Conservation (phyloP, 2,888 invertebrate genomes). For the Conchocele bisecta region DNA sequence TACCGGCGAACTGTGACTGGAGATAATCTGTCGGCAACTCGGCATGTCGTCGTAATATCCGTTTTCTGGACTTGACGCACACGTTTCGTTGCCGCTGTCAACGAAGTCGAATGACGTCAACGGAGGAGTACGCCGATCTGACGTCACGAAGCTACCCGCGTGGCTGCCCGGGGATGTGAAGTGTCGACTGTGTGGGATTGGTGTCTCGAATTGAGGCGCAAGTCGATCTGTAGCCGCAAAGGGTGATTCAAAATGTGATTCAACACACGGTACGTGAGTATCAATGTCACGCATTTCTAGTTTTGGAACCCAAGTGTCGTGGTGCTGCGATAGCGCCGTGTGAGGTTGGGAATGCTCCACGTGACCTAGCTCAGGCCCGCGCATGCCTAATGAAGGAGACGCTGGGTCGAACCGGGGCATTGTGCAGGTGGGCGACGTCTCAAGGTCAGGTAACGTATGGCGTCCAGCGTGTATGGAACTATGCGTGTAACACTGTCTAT, state of each 20-base stretch:
- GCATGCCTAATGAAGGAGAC: too few species aligned
- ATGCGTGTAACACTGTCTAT: too few species aligned
- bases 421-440: too few species aligned
- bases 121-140: neutral
- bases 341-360: neutral
- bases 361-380: too few species aligned
- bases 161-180: neutral
- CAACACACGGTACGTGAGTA: too few species aligned
- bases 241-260: too few species aligned
- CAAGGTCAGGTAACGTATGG: too few species aligned
- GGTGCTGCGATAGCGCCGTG: neutral
- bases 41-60: too few species aligned
- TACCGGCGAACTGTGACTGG: neutral
- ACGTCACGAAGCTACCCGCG: neutral
- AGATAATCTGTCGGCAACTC: neutral
- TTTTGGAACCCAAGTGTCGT: neutral
- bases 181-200: neutral
- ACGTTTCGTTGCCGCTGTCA: constrained; percentile 60
- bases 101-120: constrained; percentile 1
- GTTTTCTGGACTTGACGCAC: constrained; percentile 40
- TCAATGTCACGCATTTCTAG: neutral
- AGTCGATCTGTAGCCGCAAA: neutral
- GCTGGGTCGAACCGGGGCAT: too few species aligned
- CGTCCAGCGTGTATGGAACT: too few species aligned
- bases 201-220: neutral